Conservation (phyloP, 1,140 invertebrate species). For the Drosophila arizonae region DNA sequence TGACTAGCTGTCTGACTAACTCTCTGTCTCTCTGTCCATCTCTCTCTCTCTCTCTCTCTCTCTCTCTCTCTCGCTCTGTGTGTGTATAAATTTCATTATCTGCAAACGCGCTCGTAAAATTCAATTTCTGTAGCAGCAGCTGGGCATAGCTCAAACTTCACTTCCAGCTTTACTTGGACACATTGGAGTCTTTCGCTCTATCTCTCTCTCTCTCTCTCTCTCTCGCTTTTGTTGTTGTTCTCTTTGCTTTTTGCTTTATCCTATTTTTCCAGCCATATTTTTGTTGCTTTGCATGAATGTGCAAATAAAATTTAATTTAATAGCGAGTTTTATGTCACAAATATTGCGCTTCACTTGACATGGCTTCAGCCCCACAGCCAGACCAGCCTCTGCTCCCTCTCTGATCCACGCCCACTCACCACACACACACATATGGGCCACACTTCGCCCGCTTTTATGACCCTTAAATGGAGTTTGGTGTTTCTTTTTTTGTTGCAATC, state of each 20-base stretch:
- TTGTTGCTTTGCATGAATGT: slow-evolving; percentile 53
- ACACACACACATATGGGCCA: not conserved
- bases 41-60: slow-evolving; percentile 4
- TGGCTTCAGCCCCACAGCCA: not conserved
- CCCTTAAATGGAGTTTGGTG: slow-evolving; percentile 53
- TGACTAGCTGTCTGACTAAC: slow-evolving; percentile 32
- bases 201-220: not conserved
- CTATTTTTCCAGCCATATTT: slow-evolving; percentile 13
- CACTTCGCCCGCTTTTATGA: slow-evolving; percentile 56
- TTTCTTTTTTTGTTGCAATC: slow-evolving; percentile 4
- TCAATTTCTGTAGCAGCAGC: slow-evolving; percentile 58
- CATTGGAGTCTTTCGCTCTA: not conserved
- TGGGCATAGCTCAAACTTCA: slow-evolving; percentile 30
- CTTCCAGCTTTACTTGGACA: too few species aligned
- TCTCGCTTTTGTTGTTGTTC: not conserved
- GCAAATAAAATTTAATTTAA: slow-evolving; percentile 80
- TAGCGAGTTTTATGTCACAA: slow-evolving; percentile 72
- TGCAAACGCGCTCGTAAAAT: slow-evolving; percentile 74
- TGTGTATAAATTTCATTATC: slow-evolving; percentile 75
- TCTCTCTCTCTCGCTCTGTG: not conserved
- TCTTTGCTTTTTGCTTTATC: not conserved
- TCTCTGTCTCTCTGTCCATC: slow-evolving; percentile 3
- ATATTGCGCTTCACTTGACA: slow-evolving; percentile 62
- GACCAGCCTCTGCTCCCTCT: too few species aligned
- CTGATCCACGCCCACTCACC: not conserved